These are phyloP conservation scores for Edolisoma coerulescens DNA, from an alignment of 2,113 vertebrate genomes.

Conservation along the genomic window DNA sequence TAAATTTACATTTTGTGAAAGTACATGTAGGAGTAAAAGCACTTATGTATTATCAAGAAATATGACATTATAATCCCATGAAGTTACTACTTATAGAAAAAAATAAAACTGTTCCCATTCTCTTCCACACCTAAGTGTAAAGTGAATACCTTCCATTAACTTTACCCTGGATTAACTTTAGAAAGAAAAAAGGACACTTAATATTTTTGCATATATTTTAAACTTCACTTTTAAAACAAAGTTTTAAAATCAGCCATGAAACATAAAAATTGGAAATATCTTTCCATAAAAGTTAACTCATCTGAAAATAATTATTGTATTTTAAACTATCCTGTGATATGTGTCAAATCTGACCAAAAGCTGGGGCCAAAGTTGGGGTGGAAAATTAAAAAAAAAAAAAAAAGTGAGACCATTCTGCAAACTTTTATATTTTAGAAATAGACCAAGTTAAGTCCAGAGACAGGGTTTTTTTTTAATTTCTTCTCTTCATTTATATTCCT, in stretches of 20 bases:
- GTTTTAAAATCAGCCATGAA: not conserved
- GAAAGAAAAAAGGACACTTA: not conserved
- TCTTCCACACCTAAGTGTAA: not conserved
- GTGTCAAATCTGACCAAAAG: not conserved
- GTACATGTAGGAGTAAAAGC: slow-evolving; percentile 67
- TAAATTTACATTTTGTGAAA: slow-evolving; percentile 59
- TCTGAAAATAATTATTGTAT: not conserved
- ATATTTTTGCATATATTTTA: slow-evolving; percentile 6
- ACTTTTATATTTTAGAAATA: not conserved
- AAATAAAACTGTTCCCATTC: slow-evolving; percentile 2
- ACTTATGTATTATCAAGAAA: slow-evolving; percentile 64
- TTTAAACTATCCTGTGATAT: not conserved
- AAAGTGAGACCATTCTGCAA: not conserved
- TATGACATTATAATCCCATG: slow-evolving; percentile 56
- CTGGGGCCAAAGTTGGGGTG: not conserved
- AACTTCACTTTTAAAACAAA: not conserved
- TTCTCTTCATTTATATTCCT: not conserved
- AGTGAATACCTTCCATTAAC: slow-evolving; percentile 22
- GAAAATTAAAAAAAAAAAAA: not conserved
- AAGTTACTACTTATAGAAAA: slow-evolving; percentile 60
- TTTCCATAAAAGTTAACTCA: not conserved
- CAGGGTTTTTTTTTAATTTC: not conserved
- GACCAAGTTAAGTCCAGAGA: not conserved
- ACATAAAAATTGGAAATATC: not conserved
- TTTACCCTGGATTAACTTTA: not conserved